These are phyloP conservation scores for Ennomos erosarius DNA, from an alignment of 2,888 invertebrate species.

Conservation along the genomic window DNA sequence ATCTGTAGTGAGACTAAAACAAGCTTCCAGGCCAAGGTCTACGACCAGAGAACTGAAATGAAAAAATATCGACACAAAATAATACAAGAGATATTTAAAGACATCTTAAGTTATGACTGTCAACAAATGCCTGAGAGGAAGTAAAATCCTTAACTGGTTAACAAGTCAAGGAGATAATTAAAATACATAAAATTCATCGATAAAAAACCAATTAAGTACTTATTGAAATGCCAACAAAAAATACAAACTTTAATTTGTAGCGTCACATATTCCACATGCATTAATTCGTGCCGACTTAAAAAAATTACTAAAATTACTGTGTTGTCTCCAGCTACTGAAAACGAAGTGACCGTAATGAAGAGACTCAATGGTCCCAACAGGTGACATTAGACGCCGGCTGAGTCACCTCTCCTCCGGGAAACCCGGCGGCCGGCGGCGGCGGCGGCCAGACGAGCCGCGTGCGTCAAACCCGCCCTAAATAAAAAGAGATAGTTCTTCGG, in stretches of 20 bases:
- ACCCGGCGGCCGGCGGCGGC: constrained; percentile 42
- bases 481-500: constrained; percentile 33
- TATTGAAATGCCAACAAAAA: no score
- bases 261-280: no score
- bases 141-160: no score
- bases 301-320: no score
- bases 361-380: constrained; percentile 43
- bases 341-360: neutral
- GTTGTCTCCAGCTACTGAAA: neutral
- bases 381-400: constrained; percentile 46
- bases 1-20: constrained; percentile 3
- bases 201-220: no score
- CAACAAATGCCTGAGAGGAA: no score
- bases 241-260: no score
- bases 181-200: no score
- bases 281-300: no score
- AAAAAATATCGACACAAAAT: neutral
- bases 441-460: constrained; percentile 46
- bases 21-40: constrained; percentile 27
- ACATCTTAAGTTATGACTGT: no score
- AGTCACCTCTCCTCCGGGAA: constrained; percentile 51
- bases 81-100: neutral
- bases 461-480: constrained; percentile 64
- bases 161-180: no score
- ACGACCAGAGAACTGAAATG: neutral